Evolutionary conservation across 2,797 vertebrate genomes (phyloP), one percentile per base, ranked within the genome.

Genomic region (Melanotaenia trifasciata): DNA sequence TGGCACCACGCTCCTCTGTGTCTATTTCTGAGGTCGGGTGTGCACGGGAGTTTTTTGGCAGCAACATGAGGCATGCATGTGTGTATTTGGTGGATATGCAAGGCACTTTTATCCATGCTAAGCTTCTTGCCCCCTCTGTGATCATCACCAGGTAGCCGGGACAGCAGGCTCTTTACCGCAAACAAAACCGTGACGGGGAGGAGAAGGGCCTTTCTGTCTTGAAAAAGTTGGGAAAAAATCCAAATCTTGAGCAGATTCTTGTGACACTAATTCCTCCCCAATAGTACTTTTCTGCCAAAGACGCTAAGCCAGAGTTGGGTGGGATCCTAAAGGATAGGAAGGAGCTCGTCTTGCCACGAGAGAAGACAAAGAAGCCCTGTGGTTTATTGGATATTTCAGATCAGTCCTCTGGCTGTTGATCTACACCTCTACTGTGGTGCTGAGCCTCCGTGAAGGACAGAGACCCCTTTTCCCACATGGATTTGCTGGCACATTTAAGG

Each of bases 401-500:
- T 58, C 67, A 38, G 64, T 81, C 61, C 36, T 62, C 64, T 80
- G 72, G 69, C 78, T 67, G 54, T 36, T 43, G 59, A 67, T 79
- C 64, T 67, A 43, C 33, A 78, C 36, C 8, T 70, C 47, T 58
- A 40, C 72, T 33, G 32, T 33, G 32, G 8, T 7, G 32, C 7
- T 33, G 32, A 33, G 32, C 32, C 32, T 33, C 32, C 35, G 58
- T 58, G 63, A 73, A 70, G 43, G 64, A 64, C 71, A 63, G 50
- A 5, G 35, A 68, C 76, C 68, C 59, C 58, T 82, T 56, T 81
- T 87, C 82, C 80, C 84, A 83, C 84, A 45, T 86, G 88, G 81
- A 77, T 89, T 82, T 81, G 58, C 80, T 93, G 88, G 84, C 85
- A 85, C 79, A 80, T 73, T 87, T 83, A 30, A 67, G 36, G 67